These are phyloP conservation scores for Drosophila anceps DNA, from an alignment of 2,888 invertebrate genomes.

Conservation along the genomic window DNA sequence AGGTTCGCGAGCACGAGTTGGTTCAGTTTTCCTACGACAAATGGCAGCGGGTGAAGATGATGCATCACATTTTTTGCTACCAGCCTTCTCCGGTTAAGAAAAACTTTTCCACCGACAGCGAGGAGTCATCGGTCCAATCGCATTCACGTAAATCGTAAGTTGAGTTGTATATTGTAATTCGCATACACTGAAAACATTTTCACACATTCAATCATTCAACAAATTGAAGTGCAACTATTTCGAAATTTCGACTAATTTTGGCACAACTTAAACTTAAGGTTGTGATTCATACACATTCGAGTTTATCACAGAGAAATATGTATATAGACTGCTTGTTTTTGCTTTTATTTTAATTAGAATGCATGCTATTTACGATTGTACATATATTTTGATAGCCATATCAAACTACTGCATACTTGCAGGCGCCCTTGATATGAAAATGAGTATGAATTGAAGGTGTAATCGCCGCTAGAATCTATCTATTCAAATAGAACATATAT, in stretches of 20 bases:
- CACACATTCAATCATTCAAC: slow-evolving; percentile 19
- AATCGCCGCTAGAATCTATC: too few species aligned
- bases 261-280: background rate
- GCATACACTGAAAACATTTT: slow-evolving; percentile 1
- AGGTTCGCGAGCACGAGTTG: slow-evolving; percentile 93
- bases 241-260: slow-evolving; percentile 1
- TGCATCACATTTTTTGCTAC: slow-evolving; percentile 95
- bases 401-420: slow-evolving; percentile 29
- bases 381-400: background rate
- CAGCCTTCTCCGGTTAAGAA: slow-evolving; percentile 94
- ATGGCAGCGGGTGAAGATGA: slow-evolving; percentile 93
- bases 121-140: slow-evolving; percentile 84
- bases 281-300: background rate
- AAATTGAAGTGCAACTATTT: background rate
- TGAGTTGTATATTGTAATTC: background rate
- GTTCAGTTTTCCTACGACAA: slow-evolving; percentile 93
- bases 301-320: background rate
- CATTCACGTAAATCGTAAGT: slow-evolving; percentile 86
- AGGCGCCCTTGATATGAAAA: slow-evolving; percentile 22
- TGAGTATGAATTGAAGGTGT: slow-evolving; percentile 2
- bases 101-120: slow-evolving; percentile 92
- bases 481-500: background rate
- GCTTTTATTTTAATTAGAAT: slow-evolving; percentile 6
- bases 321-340: background rate
- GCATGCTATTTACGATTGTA: slow-evolving; percentile 30